Conservation (phyloP, 2,888 invertebrate species). For the Siphlonurus alternatus region DNA sequence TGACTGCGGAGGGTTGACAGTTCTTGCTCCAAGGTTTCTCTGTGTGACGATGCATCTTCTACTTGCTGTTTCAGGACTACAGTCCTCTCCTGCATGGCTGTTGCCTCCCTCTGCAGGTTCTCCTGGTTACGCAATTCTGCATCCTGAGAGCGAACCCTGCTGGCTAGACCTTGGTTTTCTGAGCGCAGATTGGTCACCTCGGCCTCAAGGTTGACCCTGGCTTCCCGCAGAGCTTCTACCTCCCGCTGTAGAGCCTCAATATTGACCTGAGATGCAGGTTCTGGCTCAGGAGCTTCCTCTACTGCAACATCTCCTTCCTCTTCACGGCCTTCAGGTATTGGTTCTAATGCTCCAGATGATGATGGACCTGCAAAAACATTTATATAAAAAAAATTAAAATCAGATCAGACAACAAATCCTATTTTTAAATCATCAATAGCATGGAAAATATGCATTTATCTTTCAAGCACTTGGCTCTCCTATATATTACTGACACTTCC, state of each 20-base stretch:
- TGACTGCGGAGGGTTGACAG: not conserved
- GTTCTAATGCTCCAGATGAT: not conserved
- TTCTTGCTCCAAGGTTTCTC: constrained; percentile 15
- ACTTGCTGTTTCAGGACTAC: constrained; percentile 31
- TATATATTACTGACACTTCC: too few relatives aligned
- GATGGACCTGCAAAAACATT: not conserved
- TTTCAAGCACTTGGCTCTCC: too few relatives aligned
- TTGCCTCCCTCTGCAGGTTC: constrained; percentile 34
- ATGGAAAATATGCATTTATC: too few relatives aligned
- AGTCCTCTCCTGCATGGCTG: constrained; percentile 33
- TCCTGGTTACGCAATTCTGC: constrained; percentile 32
- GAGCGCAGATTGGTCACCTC: constrained; percentile 17
- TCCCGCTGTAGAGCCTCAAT: not conserved
- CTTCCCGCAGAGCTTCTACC: constrained; percentile 25
- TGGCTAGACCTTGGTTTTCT: constrained; percentile 12
- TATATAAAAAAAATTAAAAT: too few relatives aligned
- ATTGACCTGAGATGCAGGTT: not conserved
- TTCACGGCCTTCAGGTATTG: not conserved
- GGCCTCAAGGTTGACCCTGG: constrained; percentile 29
- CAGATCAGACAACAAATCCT: too few relatives aligned
- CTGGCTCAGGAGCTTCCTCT: not conserved
- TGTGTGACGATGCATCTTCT: constrained; percentile 23
- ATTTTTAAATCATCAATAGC: too few relatives aligned
- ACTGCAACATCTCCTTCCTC: not conserved
- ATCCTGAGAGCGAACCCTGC: constrained; percentile 24